Percentiles rank a stretch among this genome's conserved stretches.
These are phyloP conservation scores for Automeris io DNA, from an alignment of 2,888 invertebrate species.

Conservation along the genomic window DNA sequence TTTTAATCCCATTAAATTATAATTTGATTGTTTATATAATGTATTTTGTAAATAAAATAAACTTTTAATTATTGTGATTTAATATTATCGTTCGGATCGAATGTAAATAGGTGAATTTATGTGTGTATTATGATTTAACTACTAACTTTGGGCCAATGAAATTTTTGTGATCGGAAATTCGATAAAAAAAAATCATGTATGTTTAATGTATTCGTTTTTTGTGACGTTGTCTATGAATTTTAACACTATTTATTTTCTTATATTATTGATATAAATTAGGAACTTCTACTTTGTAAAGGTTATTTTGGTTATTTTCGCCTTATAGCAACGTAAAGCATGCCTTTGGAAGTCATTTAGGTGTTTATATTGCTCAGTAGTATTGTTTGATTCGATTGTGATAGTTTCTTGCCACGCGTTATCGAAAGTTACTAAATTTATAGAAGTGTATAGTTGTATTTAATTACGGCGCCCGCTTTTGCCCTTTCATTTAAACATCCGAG, in stretches of 20 bases:
- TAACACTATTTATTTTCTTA: conserved; percentile 29
- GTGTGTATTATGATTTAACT: conserved; percentile 48
- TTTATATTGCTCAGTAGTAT: conserved; percentile 34
- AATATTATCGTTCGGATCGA: conserved; percentile 46
- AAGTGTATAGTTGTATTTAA: conserved; percentile 28
- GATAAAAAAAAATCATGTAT: conserved; percentile 1
- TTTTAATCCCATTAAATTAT: background rate
- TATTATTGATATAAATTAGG: conserved; percentile 12
- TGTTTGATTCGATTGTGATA: conserved; percentile 45
- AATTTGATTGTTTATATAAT: conserved; percentile 13
- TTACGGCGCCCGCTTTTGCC: conserved; percentile 45
- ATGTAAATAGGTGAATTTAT: conserved; percentile 71
- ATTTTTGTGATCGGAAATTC: conserved; percentile 49
- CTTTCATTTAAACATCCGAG: conserved; percentile 32
- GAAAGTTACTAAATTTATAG: conserved; percentile 28
- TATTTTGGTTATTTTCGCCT: too few species aligned
- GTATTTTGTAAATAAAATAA: conserved; percentile 59
- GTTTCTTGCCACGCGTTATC: conserved; percentile 62
- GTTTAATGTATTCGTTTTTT: background rate
- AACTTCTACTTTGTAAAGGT: background rate
- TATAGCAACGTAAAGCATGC: background rate
- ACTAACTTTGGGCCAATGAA: conserved; percentile 48
- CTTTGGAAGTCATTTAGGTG: background rate
- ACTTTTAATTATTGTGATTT: conserved; percentile 55
- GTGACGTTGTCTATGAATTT: conserved; percentile 14